phyloP scores from a whole-genome alignment of 2,888 invertebrate species.

The Drosophila diplacantha region DNA sequence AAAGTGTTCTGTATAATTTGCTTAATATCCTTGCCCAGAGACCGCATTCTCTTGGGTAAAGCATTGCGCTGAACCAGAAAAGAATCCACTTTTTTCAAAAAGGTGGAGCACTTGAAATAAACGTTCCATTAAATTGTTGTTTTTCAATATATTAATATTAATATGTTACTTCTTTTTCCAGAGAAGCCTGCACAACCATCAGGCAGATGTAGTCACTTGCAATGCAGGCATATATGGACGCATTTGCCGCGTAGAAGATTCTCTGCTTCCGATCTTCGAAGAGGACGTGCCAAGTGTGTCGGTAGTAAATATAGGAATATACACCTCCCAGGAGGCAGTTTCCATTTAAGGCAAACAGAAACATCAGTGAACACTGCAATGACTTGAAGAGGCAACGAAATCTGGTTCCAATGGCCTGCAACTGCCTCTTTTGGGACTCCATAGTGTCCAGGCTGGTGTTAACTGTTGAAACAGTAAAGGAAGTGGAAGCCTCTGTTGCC shows the following conservation, averaged over 20 bases:
- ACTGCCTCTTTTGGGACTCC: conserved; percentile 22
- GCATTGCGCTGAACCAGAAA: conserved; percentile 16
- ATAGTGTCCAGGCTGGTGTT: conserved; percentile 28
- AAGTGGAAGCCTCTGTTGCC: conserved; percentile 14
- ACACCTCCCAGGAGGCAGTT: conserved; percentile 69
- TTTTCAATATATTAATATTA: neutral
- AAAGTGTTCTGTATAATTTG: conserved; percentile 27
- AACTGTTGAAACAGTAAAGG: conserved; percentile 5
- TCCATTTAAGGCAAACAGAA: conserved; percentile 64
- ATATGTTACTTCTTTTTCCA: conserved; percentile 56
- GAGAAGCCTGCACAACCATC: conserved; percentile 42
- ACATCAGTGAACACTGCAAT: conserved; percentile 59
- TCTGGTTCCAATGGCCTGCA: conserved; percentile 44
- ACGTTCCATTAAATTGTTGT: fast-evolving
- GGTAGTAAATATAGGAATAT: conserved; percentile 62
- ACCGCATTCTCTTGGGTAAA: conserved; percentile 38
- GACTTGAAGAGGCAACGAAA: conserved; percentile 40
- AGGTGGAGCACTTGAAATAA: conserved; percentile 36
- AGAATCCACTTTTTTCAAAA: conserved; percentile 20
- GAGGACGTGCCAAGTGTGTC: conserved; percentile 64
- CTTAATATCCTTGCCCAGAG: conserved; percentile 44
- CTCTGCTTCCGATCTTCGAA: conserved; percentile 58
- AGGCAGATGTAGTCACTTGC: conserved; percentile 68
- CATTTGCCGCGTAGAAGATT: conserved; percentile 67
- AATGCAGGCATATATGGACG: conserved; percentile 68